Evolutionary conservation across 2,888 invertebrate species (phyloP), one percentile per base, ranked within the genome.

Genomic region (Gymnoscelis rufifasciata): DNA sequence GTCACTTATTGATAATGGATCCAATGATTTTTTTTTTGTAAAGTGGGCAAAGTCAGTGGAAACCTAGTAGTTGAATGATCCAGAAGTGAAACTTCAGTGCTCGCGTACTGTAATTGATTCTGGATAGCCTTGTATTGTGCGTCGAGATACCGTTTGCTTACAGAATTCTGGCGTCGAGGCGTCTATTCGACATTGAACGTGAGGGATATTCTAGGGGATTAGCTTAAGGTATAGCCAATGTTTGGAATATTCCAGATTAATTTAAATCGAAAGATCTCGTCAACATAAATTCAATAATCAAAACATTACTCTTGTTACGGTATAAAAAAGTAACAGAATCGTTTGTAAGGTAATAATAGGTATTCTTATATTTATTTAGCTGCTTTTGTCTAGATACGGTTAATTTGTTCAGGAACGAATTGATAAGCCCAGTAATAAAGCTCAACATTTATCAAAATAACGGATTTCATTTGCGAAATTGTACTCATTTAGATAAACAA

Each of bases 121-220:
- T 47, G 46, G 37, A 31, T 37, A 10, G 37, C 15, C 38, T 12
- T 79, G 76, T 80, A 81, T 82, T 80, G 78, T 80, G 78, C 77
- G 77, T 71, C 62, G 68, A 64, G 68, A 70, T 72, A 68, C 64
- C 61, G 68, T 64, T 66, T 64, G 68, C 68, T 73, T 66, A 64
- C 60, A 59, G 68, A 40, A 42, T 38, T 28, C 15, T 36, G 39
- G 68, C 70, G 66, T 68, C 68, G 59, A 68, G 67, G 68, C 66
- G 74, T 72, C 72, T 80, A 75, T 74, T 76, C 71, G 57, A 62
- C 29, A 12, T 35, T 19, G 19, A 28, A 15, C 6, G 10, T 23
- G 19, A 35, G 27, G 26, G 26, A 15, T 41, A 40, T 41, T 41
- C 13, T 37, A 28, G 2, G 30, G 13, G 1, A 11, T 19, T 26